A percentile compares a stretch with the other conserved stretches of the same genome.
phyloP scores from a whole-genome alignment of 64 coral and sea anemone species.

The Actinia equina region DNA sequence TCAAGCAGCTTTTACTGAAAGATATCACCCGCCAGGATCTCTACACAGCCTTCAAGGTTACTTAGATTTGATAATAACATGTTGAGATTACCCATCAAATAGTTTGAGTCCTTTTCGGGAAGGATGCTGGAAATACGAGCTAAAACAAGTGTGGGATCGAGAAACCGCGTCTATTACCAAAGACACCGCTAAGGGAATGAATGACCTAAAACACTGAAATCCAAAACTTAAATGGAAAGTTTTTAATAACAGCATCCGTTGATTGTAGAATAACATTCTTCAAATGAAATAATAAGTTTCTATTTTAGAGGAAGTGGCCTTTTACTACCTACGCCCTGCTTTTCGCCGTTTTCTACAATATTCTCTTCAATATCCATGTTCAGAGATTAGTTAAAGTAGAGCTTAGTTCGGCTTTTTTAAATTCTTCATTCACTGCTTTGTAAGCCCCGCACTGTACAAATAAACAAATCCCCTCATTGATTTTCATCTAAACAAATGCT shows the following conservation, averaged over 20 bases:
- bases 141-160: neutral
- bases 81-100: neutral
- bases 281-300: no score
- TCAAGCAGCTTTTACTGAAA: slow-evolving; percentile 13
- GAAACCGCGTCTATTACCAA: neutral
- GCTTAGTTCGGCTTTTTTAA: neutral
- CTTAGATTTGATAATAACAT: neutral
- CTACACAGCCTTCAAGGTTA: neutral
- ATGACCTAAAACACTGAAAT: neutral
- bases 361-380: no score
- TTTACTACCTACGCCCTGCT: neutral
- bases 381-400: neutral
- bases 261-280: neutral
- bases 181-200: neutral
- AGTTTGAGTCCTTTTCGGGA: neutral
- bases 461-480: no score
- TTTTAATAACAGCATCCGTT: neutral
- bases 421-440: no score
- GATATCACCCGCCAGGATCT: slow-evolving; percentile 4
- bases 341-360: no score
- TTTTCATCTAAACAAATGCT: no score
- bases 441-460: no score
- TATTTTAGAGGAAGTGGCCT: neutral
- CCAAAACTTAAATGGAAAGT: neutral
- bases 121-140: neutral